Percentiles rank a stretch among this genome's conserved stretches.
These are phyloP conservation scores for Microctonus aethiopoides DNA, from an alignment of 2,888 invertebrate species.

Conservation along the genomic window DNA sequence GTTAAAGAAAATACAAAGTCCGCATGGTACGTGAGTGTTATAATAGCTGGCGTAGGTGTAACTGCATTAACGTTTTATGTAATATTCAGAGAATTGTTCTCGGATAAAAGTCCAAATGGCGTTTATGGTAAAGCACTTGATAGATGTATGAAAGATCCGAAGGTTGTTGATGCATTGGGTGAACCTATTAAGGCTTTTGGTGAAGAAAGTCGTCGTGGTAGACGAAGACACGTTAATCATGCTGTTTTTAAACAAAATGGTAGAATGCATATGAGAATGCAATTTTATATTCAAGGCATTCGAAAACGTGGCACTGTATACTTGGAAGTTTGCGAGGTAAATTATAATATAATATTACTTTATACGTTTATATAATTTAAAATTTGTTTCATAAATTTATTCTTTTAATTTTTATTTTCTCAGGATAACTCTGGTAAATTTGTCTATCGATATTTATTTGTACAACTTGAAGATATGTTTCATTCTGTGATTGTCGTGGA, in stretches of 20 bases:
- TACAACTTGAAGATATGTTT: slow-evolving; percentile 84
- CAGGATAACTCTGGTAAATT: slow-evolving; percentile 82
- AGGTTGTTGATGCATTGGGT: slow-evolving; percentile 87
- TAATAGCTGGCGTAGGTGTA: slow-evolving; percentile 82
- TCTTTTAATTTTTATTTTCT: slow-evolving; percentile 57
- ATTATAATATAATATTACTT: slow-evolving; percentile 17
- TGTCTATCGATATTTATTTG: slow-evolving; percentile 84
- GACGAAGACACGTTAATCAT: slow-evolving; percentile 87
- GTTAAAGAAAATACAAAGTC: slow-evolving; percentile 93
- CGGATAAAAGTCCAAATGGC: slow-evolving; percentile 86
- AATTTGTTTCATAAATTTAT: slow-evolving; percentile 29
- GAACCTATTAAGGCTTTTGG: slow-evolving; percentile 90
- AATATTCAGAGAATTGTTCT: slow-evolving; percentile 88
- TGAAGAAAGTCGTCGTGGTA: slow-evolving; percentile 84
- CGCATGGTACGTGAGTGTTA: slow-evolving; percentile 84
- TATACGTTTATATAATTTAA: background rate
- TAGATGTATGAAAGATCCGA: slow-evolving; percentile 78
- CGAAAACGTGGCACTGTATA: slow-evolving; percentile 86
- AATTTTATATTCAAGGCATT: slow-evolving; percentile 88
- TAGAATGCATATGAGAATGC: slow-evolving; percentile 84
- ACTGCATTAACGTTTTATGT: slow-evolving; percentile 86
- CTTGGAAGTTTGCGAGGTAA: slow-evolving; percentile 86
- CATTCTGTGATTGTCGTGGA: slow-evolving; percentile 81
- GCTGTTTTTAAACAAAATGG: slow-evolving; percentile 80
- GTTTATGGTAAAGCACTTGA: slow-evolving; percentile 84